Percentiles rank a stretch among this genome's conserved stretches.
phyloP scores from a whole-genome alignment of 30 jellyfish, hydroid and myxozoan species.

The Aurelia sp. region DNA sequence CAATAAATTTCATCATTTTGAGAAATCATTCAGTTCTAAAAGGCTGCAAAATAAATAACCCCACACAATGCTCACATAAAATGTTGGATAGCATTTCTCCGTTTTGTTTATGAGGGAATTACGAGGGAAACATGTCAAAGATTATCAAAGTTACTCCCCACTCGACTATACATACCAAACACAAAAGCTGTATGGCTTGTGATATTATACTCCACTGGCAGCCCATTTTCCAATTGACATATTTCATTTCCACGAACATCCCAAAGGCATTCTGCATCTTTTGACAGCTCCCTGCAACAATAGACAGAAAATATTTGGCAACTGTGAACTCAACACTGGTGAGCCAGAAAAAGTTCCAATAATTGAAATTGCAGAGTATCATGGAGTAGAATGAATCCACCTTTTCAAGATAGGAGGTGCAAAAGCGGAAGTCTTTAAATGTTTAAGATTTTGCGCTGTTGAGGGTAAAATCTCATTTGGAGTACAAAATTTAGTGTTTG shows the following conservation, averaged over 20 bases:
- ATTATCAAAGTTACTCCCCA: not conserved
- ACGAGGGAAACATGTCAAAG: not conserved
- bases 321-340: not conserved
- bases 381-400: no score
- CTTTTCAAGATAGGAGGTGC: no score
- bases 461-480: no score
- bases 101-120: not conserved
- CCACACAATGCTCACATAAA: not conserved
- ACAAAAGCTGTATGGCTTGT: constrained; percentile 42
- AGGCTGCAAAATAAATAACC: not conserved
- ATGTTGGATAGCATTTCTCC: not conserved
- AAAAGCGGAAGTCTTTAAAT: no score
- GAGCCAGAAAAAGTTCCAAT: no score
- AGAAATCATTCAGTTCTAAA: no score
- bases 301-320: not conserved
- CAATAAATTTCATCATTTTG: no score
- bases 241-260: constrained; percentile 55
- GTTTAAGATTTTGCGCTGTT: no score
- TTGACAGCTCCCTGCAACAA: constrained; percentile 42
- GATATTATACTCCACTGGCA: constrained; percentile 34
- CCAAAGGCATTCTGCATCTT: constrained; percentile 57
- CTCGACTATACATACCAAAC: constrained; percentile 18
- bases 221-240: constrained; percentile 61
- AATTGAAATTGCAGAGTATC: no score
- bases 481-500: no score